Evolutionary conservation across 2,113 vertebrate species (phyloP), one percentile per base, ranked within the genome.

Genomic region (Gopherus flavomarginatus): DNA sequence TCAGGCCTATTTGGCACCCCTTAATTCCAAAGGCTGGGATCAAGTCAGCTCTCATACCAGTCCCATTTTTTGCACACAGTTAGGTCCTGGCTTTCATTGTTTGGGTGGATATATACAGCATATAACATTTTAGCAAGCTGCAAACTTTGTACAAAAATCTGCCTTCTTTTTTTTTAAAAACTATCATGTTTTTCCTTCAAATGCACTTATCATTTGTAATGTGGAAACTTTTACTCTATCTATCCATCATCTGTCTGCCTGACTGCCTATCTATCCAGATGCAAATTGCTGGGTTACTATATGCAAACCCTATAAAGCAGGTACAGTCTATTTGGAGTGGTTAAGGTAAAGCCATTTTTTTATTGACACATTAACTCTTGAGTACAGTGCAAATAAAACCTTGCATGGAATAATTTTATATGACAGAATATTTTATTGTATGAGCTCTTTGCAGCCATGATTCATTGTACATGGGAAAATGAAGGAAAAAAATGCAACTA

Each of bases 261-360:
- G 24, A 44, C 42, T 29, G 31, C 42, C 38, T 26, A 19, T 29
- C 54, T 50, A 9, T 44, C n/a, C 21, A 78, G 81, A 95, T 95
- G 94, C 56, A 81, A 95, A 88, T 62, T 54, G 5, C 27, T 79
- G 9, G 6, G 27, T 54, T 89, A n/a, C 69, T 72, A 79, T 8
- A 77, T 4, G 13, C 81, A 59, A 9, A 83, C n/a, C 87, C 91
- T 79, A 53, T 57, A 83, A 84, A 84, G 42, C 54, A 88, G 50
- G 49, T 11, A 2, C 44, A 72, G 47, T 83, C 57, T 89, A 57
- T 93, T 95, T 93, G 81, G 16, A 87, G 22, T 47, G 88, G 31
- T 93, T 94, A 93, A 95, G 83, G 52, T 90, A 85, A 93, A 97
- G 79, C 12, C 17, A 50, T 90, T 88, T 83, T 96, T 95, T 96